Conservation (phyloP, 2,113 vertebrate genomes). For the Falcunculus frontatus region DNA sequence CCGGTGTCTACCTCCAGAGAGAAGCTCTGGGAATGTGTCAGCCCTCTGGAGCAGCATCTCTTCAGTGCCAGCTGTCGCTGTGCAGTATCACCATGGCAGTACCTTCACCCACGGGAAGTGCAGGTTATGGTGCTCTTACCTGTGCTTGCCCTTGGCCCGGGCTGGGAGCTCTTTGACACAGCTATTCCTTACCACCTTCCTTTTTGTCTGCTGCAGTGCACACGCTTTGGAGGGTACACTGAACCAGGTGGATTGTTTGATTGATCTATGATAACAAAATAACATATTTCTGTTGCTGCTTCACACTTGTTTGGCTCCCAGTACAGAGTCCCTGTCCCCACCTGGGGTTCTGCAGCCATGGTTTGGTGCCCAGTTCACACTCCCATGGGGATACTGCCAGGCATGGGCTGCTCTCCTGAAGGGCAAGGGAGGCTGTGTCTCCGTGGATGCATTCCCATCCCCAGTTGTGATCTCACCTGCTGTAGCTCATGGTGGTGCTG, state of each 20-base stretch:
- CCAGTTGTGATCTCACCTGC: neutral
- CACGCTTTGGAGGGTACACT: fast-evolving
- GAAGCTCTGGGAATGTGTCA: neutral
- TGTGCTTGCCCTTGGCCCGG: fast-evolving
- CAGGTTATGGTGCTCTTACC: neutral
- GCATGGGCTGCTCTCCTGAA: neutral
- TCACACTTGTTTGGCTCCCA: neutral
- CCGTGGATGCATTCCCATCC: neutral
- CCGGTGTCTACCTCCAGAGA: fast-evolving
- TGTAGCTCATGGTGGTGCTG: neutral
- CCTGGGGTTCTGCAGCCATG: neutral
- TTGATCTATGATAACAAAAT: neutral
- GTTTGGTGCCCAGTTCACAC: neutral
- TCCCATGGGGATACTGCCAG: neutral
- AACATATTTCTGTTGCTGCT: neutral
- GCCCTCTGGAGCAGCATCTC: neutral
- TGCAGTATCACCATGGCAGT: neutral
- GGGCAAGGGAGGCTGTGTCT: neutral
- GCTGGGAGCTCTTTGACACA: neutral
- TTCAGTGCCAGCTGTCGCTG: fast-evolving
- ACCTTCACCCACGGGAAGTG: neutral
- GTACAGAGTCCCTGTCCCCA: neutral
- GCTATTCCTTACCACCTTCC: neutral
- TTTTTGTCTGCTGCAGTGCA: neutral
- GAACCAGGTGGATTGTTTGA: fast-evolving